Evolutionary conservation across 2,888 invertebrate genomes (phyloP).

Genomic region (Drosophila recens): DNA sequence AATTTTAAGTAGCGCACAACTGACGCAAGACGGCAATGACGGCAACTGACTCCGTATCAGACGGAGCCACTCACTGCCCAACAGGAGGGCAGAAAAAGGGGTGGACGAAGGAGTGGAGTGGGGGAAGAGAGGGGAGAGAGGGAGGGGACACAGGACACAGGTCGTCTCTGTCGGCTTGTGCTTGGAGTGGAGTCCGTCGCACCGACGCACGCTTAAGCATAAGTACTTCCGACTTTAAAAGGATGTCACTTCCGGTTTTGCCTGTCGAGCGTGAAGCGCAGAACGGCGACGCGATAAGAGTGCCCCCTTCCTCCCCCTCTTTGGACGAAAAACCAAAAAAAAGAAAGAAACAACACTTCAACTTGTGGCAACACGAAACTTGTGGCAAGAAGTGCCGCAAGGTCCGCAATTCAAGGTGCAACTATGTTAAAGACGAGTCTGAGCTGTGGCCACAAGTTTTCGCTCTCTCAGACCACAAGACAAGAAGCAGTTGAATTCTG

Average conservation of each 20-base stretch:
- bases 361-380: slow-evolving; percentile 35
- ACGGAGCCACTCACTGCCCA: slow-evolving; percentile 32
- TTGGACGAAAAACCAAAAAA: not conserved
- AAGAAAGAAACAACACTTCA: not conserved
- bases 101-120: not conserved
- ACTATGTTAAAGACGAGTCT: slow-evolving; percentile 23
- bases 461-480: slow-evolving; percentile 19
- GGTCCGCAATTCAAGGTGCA: slow-evolving; percentile 62
- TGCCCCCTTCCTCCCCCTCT: not conserved
- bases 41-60: slow-evolving; percentile 19
- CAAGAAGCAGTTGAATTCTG: not conserved
- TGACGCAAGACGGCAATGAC: slow-evolving; percentile 48
- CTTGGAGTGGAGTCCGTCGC: slow-evolving; percentile 42
- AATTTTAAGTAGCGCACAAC: slow-evolving; percentile 76
- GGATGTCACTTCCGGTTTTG: slow-evolving; percentile 84
- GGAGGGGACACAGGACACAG: slow-evolving; percentile 13
- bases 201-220: slow-evolving; percentile 82
- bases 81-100: not conserved
- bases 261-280: slow-evolving; percentile 76
- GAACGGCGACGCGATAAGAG: slow-evolving; percentile 78
- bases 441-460: not conserved
- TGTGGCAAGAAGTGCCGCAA: slow-evolving; percentile 21
- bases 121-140: not conserved
- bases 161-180: slow-evolving; percentile 39
- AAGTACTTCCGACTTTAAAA: slow-evolving; percentile 85